Evolutionary conservation across 2,888 invertebrate genomes (phyloP).

Genomic region (Dendrolimus houi): DNA sequence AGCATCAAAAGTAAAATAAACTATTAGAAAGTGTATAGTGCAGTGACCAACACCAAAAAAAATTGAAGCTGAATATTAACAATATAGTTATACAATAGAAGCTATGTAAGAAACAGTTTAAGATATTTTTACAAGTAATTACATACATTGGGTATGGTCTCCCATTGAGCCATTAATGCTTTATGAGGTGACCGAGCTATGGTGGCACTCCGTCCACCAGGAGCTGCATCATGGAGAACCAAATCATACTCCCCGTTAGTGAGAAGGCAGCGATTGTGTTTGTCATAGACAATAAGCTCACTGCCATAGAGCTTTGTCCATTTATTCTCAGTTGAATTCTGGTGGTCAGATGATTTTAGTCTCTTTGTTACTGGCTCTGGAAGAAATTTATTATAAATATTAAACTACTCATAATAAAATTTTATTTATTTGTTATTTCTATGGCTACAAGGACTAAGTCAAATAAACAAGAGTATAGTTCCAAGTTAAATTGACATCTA

Average conservation of each 20-base stretch:
- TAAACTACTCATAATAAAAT: too few relatives aligned
- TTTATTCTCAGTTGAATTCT: slow-evolving; percentile 51
- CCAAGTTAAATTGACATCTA: too few relatives aligned
- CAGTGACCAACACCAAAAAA: too few relatives aligned
- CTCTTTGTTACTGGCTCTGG: slow-evolving; percentile 83
- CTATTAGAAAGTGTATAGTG: too few relatives aligned
- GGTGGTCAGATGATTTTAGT: slow-evolving; percentile 76
- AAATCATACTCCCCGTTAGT: slow-evolving; percentile 95
- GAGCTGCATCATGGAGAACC: slow-evolving; percentile 86
- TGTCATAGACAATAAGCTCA: slow-evolving; percentile 93
- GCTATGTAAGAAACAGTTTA: too few relatives aligned
- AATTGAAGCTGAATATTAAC: too few relatives aligned
- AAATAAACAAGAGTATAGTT: too few relatives aligned
- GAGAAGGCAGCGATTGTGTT: slow-evolving; percentile 89
- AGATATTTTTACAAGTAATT: too few relatives aligned
- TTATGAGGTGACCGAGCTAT: slow-evolving; percentile 67
- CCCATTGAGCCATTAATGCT: slow-evolving; percentile 75
- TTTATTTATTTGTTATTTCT: too few relatives aligned
- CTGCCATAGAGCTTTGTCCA: slow-evolving; percentile 81
- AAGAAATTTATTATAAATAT: slow-evolving; percentile 7
- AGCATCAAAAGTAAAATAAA: too few relatives aligned
- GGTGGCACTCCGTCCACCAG: slow-evolving; percentile 74
- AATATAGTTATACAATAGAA: too few relatives aligned
- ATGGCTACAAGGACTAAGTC: too few relatives aligned
- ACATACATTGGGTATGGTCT: slow-evolving; percentile 76